A percentile compares a stretch with the other conserved stretches of the same genome.
Conservation (phyloP, 2,888 invertebrate species). For the Deroplatys truncata region DNA sequence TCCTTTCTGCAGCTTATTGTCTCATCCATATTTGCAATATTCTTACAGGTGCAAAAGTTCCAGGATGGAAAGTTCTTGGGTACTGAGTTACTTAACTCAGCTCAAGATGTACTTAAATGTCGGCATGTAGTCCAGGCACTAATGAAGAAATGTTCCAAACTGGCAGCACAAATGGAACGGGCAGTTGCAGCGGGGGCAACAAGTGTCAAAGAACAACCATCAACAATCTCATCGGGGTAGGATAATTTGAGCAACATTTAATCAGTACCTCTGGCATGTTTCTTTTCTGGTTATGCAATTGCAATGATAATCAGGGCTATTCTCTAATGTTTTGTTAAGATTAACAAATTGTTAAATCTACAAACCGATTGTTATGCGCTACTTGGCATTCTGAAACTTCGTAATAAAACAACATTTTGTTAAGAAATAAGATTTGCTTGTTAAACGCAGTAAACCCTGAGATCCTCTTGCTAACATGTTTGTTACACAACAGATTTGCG, state of each 20-base stretch:
- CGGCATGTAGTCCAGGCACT: constrained; percentile 72
- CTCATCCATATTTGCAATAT: not conserved
- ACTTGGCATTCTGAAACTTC: too few species aligned
- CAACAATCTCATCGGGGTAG: constrained; percentile 60
- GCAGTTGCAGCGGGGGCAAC: constrained; percentile 71
- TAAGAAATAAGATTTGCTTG: too few species aligned
- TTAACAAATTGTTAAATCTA: too few species aligned
- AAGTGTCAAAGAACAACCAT: constrained; percentile 71
- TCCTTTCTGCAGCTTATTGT: not conserved
- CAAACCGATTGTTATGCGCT: too few species aligned
- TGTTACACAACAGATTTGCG: too few species aligned
- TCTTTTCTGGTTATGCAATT: constrained; percentile 26
- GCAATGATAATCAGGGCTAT: too few species aligned
- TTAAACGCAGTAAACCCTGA: too few species aligned
- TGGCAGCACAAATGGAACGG: constrained; percentile 74
- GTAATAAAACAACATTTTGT: too few species aligned
- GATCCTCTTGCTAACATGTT: too few species aligned
- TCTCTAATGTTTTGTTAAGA: too few species aligned
- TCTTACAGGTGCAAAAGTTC: constrained; percentile 60
- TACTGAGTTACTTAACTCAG: constrained; percentile 75
- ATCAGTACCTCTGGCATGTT: not conserved
- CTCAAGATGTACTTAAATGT: constrained; percentile 66
- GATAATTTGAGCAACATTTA: constrained; percentile 25
- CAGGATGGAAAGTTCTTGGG: constrained; percentile 65
- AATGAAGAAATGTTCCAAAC: constrained; percentile 79